Base-by-base conservation (phyloP, 1,140 invertebrate genomes). In the Drosophila micromelanica region DNA sequence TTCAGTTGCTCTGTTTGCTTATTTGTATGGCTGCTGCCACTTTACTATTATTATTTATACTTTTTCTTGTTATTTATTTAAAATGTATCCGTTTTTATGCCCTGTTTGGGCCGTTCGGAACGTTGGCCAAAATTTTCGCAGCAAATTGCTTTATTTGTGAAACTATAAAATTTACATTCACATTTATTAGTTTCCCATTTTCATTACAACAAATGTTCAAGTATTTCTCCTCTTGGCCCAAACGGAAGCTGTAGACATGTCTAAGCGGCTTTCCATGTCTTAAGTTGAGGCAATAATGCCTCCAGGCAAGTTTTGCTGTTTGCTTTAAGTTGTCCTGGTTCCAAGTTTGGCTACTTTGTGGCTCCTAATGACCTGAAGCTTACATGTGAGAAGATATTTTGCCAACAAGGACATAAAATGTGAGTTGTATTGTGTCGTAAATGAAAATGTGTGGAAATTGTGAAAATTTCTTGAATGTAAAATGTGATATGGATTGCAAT, bases 21-120 rank as follows among this genome's bases (percentile, higher is more conserved):
- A 4, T 40, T 40, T 40, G 38, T 40, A n/a, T 9, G n/a, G 4
- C n/a, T 40, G 38, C 42, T 38, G 64, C 55, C 77, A 80, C 73
- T 76, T 76, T 76, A 56, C 63, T 63, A 70, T 84, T 85, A 76
- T 85, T 74, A 80, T 86, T 76, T 84, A 70, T 77, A 74, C 62
- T 77, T 75, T 76, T 64, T 64, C 68, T 67, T 75, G 62, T 87
- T 82, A 82, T 89, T 82, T 82, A 87, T 86, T 86, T 86, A 81
- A 87, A 87, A 52, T 63, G 51, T 40, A 45, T 65, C 35, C 45
- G 12, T 32, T 69, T 51, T 32, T 32, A 15, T 62, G 40, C 37
- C 7, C 20, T 32, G 27, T 56, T 49, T 5, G 13, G 38, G n/a
- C 49, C 37, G n/a, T 32, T 32, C 35, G n/a, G 23, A 37, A 75